Evolutionary conservation across 2,797 vertebrate species (phyloP), one percentile per base, ranked within the genome.

Genomic region (Myotis myotis): DNA sequence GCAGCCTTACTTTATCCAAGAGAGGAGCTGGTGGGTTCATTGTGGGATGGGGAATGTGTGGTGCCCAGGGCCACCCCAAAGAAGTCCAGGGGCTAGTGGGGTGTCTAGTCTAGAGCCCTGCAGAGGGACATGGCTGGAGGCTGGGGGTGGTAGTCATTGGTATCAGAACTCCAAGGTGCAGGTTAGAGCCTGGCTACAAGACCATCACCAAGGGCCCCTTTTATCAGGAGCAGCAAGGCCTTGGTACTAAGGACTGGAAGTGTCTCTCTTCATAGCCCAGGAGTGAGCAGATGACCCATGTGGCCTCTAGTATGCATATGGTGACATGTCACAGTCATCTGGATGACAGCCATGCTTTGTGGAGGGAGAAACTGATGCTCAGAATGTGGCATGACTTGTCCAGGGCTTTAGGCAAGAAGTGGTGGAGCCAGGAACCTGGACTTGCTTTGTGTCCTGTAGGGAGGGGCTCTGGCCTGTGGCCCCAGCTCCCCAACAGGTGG

Each of bases 171-270:
- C 33, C 15, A 20, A 47, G 41, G 36, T 60, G 13, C 66, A 62
- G 62, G 28, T 22, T 23, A 13, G 82, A 72, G 57, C 62, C 76
- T 74, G 49, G 25, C 70, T 80, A 1, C 5, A 38, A 79, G 44
- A n/a, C 70, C 30, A 74, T 19, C 22, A 60, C 51, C 57, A n/a
- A 66, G 53, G 41, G 36, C 60, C 2, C 20, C 9, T 71, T 60
- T 78, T 78, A 30, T 51, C n/a, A 49, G 81, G 76, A 81, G 44
- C 2, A 2, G 28, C 70, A 17, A 62, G 51, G 57, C 70, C 62
- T 93, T 60, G 57, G 70, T 47, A 33, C 41, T 38, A 8, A 51
- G 71, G 55, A 88, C 51, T 38, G 92, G 95, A 97, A 96, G 82
- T 82, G 82, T 81, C 74, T 49, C 22, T 84, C 70, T 66, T 36